Evolutionary conservation across 2,113 vertebrate species (phyloP).

Genomic region (Hemibagrus wyckioides): DNA sequence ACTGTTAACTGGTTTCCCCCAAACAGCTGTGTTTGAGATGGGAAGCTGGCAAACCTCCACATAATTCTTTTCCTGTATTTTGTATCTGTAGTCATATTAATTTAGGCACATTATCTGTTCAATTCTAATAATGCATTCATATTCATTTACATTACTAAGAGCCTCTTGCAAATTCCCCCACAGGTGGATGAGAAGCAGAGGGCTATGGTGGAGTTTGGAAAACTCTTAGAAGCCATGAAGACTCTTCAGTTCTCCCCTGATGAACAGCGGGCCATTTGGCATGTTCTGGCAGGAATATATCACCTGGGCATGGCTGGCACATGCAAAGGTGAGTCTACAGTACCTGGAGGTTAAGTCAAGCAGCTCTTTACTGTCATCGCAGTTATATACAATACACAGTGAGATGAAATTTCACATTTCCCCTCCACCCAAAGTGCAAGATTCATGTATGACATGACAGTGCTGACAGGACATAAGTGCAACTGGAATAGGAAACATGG

Average conservation of each 20-base stretch:
- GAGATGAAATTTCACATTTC: not conserved
- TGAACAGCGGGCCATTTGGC: constrained; percentile 88
- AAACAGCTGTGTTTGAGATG: not conserved
- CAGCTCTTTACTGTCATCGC: not conserved
- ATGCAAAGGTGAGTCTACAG: constrained; percentile 82
- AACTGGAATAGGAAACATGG: not conserved
- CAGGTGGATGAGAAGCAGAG: constrained; percentile 93
- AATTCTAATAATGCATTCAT: not conserved
- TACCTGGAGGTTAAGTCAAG: not conserved
- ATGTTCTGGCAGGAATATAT: constrained; percentile 85
- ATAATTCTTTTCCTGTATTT: not conserved
- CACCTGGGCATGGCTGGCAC: constrained; percentile 88
- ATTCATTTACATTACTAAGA: not conserved
- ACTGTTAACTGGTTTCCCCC: not conserved
- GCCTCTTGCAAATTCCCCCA: not conserved
- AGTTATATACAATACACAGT: not conserved
- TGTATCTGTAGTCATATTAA: not conserved
- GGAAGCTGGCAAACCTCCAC: not conserved
- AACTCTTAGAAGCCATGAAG: constrained; percentile 85
- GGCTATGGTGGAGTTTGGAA: constrained; percentile 76
- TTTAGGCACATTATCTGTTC: not conserved
- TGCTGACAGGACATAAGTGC: not conserved
- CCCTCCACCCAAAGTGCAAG: not conserved
- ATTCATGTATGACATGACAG: not conserved
- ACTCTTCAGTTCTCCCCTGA: constrained; percentile 74